phyloP scores from a whole-genome alignment of 2,113 vertebrate species.

The Gadus chalcogrammus region DNA sequence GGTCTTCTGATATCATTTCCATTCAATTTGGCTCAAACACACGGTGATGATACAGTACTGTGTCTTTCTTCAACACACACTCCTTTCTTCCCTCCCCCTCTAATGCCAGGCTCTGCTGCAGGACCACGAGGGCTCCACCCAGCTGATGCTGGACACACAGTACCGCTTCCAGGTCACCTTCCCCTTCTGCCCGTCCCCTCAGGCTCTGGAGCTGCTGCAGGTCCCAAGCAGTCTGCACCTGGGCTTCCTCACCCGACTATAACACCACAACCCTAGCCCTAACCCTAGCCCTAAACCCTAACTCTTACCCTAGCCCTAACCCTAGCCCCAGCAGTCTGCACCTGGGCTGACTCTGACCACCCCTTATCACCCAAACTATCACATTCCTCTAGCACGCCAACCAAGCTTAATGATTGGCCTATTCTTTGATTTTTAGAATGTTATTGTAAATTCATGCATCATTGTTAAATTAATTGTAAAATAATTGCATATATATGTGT shows the following conservation, averaged over 20 bases:
- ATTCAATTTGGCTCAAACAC: not conserved
- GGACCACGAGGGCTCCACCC: constrained; percentile 77
- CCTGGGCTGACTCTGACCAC: constrained; percentile 66
- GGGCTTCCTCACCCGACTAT: constrained; percentile 84
- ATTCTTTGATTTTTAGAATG: no score
- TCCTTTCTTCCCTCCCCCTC: not conserved
- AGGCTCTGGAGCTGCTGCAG: constrained; percentile 88
- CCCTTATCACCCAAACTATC: not conserved
- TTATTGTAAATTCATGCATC: no score
- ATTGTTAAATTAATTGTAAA: no score
- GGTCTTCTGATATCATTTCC: not conserved
- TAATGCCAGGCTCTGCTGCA: constrained; percentile 80
- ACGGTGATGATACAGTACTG: not conserved
- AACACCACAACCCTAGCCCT: constrained; percentile 28
- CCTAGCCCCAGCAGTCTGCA: constrained; percentile 77
- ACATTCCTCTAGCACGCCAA: no score
- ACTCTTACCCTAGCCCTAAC: no score
- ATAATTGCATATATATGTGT: no score
- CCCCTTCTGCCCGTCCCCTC: constrained; percentile 83
- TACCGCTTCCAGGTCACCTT: constrained; percentile 94
- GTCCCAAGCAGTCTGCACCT: constrained; percentile 90
- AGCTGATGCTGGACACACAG: constrained; percentile 87
- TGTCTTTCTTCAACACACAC: not conserved
- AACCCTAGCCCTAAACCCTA: no score
- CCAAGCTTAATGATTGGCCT: no score